Conservation (phyloP, 2,888 invertebrate genomes). For the Eristalis pertinax region DNA sequence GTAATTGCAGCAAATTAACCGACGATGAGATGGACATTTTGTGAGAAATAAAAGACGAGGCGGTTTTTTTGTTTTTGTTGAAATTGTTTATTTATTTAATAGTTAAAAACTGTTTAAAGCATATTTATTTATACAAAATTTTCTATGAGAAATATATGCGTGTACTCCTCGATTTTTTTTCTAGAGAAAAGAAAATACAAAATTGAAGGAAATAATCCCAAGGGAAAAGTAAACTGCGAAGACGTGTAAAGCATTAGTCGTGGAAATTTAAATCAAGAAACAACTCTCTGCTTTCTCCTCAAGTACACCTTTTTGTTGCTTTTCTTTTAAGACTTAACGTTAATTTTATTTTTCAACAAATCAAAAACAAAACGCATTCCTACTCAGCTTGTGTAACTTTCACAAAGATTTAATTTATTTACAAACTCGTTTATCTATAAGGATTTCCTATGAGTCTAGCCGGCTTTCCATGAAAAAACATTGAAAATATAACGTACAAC, state of each 20-base stretch:
- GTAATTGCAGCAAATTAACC: background rate
- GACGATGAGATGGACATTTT: background rate
- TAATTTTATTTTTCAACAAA: background rate
- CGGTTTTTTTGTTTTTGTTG: background rate
- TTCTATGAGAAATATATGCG: conserved; percentile 4
- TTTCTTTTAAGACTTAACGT: background rate
- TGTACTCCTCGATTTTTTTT: background rate
- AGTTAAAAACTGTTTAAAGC: conserved; percentile 50
- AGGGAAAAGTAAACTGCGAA: background rate
- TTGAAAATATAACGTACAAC: conserved; percentile 7
- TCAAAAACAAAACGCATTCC: background rate
- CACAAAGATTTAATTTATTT: background rate
- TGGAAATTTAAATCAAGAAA: background rate
- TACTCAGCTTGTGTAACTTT: background rate
- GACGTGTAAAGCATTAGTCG: background rate
- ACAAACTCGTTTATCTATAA: background rate
- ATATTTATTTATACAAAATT: conserved; percentile 31
- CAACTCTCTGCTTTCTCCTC: background rate
- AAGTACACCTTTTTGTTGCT: background rate
- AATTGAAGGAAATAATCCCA: background rate
- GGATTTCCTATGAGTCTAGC: background rate
- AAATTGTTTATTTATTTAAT: conserved; percentile 49
- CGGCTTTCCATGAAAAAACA: background rate
- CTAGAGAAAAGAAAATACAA: background rate
- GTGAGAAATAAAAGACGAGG: background rate